A percentile compares a stretch with the other conserved stretches of the same genome.
phyloP scores from a whole-genome alignment of 2,888 invertebrate species.

The Caenorhabditis parvicauda region DNA sequence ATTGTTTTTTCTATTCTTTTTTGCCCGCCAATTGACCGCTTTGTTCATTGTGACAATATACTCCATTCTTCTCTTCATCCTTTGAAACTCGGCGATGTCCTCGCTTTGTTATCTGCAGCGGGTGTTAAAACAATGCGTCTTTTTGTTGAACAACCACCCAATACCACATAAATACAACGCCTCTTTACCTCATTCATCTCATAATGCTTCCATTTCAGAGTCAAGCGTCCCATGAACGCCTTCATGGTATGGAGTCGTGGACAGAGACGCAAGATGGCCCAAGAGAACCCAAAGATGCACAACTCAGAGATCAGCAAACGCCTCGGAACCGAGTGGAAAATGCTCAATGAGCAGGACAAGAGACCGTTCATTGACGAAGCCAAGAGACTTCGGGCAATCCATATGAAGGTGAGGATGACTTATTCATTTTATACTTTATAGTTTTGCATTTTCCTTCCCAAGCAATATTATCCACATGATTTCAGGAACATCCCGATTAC shows the following conservation, averaged over 20 bases:
- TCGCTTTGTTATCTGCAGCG: neutral
- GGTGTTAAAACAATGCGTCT: too few species aligned
- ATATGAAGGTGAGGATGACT: conserved; percentile 79
- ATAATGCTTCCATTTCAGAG: conserved; percentile 30
- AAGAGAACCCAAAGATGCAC: conserved; percentile 49
- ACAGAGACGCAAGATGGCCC: conserved; percentile 61
- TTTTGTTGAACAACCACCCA: too few species aligned
- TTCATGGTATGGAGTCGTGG: conserved; percentile 62
- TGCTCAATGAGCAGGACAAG: conserved; percentile 89
- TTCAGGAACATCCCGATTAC: conserved; percentile 59
- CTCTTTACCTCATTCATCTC: neutral
- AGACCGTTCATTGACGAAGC: conserved; percentile 98
- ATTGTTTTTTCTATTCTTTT: neutral
- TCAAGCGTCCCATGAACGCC: conserved; percentile 62
- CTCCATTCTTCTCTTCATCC: neutral
- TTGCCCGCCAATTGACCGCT: neutral
- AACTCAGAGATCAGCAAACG: conserved; percentile 64
- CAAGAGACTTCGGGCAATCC: conserved; percentile 90
- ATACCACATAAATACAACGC: too few species aligned
- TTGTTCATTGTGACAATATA: conserved; percentile 1
- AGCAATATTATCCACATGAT: conserved; percentile 1
- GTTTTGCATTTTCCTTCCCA: conserved; percentile 1
- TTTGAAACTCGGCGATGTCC: neutral
- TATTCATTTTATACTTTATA: neutral
- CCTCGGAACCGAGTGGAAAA: conserved; percentile 95